Conservation (phyloP, 2,113 vertebrate species). For the Chrysemys picta region DNA sequence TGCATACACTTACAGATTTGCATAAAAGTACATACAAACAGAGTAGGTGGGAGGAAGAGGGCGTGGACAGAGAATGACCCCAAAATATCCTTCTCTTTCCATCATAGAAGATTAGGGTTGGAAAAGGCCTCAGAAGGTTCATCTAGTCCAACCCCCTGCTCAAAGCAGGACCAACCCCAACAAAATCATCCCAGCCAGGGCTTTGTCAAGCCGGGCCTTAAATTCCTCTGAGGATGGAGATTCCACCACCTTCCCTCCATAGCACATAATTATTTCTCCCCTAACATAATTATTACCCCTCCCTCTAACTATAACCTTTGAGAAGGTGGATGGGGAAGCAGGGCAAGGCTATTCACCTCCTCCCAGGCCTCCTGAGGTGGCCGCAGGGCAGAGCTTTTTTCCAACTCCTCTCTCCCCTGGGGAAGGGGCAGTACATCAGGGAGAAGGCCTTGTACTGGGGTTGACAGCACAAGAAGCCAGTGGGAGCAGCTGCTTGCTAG, state of each 20-base stretch:
- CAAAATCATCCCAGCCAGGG: no score
- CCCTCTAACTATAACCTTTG: not conserved
- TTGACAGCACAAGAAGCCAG: not conserved
- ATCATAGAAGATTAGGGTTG: no score
- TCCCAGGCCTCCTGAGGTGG: accelerated
- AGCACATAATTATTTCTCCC: conserved; percentile 8
- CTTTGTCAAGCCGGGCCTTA: no score
- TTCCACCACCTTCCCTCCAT: not conserved
- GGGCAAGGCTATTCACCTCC: not conserved
- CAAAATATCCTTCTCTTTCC: not conserved
- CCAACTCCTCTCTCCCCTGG: not conserved
- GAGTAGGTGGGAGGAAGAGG: not conserved
- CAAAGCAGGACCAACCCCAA: no score
- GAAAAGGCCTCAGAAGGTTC: no score
- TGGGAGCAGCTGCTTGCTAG: not conserved
- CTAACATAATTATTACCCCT: not conserved
- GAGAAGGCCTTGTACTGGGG: not conserved
- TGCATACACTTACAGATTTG: conserved; percentile 42
- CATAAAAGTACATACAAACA: not conserved
- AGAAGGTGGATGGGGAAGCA: not conserved
- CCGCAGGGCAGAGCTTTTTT: not conserved
- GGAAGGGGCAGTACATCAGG: not conserved
- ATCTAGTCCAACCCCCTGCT: no score
- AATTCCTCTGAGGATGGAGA: no score
- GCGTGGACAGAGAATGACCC: not conserved